A percentile compares a stretch with the other conserved stretches of the same genome.
phyloP scores from a whole-genome alignment of 2,797 vertebrate species.

The Forpus xanthops region DNA sequence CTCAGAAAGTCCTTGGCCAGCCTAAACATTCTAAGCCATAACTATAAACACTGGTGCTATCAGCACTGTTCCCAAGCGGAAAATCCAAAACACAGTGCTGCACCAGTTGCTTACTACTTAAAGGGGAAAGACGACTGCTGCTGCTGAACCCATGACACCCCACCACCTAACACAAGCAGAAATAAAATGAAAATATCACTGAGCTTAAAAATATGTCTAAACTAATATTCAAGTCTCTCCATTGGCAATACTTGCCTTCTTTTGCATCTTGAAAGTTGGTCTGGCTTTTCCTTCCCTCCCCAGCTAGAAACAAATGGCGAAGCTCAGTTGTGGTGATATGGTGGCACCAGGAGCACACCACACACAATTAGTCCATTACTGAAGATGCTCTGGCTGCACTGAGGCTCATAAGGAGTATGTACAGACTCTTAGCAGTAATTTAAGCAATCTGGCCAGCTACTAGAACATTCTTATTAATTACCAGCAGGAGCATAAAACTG shows the following conservation, averaged over 20 bases:
- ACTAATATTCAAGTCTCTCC: background rate
- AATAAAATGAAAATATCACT: background rate
- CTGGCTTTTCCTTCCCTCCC: background rate
- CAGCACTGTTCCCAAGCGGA: too few relatives aligned
- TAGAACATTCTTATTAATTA: background rate
- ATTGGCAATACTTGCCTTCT: background rate
- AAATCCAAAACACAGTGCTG: too few relatives aligned
- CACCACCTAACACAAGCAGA: background rate
- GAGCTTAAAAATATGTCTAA: background rate
- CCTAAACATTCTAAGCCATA: too few relatives aligned
- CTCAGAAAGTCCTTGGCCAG: too few relatives aligned
- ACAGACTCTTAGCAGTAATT: background rate
- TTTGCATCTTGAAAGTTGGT: background rate
- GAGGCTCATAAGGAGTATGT: fast-evolving
- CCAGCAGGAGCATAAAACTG: background rate
- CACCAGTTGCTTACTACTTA: too few relatives aligned
- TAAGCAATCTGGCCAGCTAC: background rate
- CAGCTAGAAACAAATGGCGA: background rate
- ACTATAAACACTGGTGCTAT: too few relatives aligned
- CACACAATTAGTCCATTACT: background rate
- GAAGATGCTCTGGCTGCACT: background rate
- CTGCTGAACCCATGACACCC: too few relatives aligned
- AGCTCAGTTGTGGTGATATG: background rate
- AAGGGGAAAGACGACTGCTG: too few relatives aligned
- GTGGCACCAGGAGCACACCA: background rate